These are phyloP conservation scores for Empidonax alnorum DNA, from an alignment of 2,113 vertebrate genomes.

Conservation along the genomic window DNA sequence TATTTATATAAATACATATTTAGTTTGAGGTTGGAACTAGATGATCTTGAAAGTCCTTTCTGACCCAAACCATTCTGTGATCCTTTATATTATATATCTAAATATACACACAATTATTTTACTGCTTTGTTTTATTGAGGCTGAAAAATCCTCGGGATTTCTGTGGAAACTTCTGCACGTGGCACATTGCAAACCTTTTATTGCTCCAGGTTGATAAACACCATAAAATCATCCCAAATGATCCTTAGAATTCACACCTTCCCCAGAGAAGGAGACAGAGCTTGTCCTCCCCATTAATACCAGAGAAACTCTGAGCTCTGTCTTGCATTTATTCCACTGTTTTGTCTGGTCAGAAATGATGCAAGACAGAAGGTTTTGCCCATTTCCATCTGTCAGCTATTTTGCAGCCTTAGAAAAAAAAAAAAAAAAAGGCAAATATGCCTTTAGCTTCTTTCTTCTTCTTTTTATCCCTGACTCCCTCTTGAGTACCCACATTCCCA, in stretches of 20 bases:
- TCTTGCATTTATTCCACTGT: background rate
- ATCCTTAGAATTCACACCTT: background rate
- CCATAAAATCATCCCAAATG: background rate
- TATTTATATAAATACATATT: background rate
- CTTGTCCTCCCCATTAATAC: background rate
- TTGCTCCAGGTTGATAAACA: background rate
- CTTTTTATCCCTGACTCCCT: background rate
- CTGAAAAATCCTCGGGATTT: background rate
- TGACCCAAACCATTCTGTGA: background rate
- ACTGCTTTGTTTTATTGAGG: background rate
- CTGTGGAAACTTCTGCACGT: background rate
- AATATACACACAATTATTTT: background rate
- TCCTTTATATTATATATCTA: background rate
- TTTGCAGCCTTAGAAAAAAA: background rate
- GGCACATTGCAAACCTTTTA: background rate
- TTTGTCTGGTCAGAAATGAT: background rate
- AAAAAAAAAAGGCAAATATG: background rate
- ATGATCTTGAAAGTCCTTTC: background rate
- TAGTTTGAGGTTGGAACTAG: background rate
- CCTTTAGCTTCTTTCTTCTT: background rate
- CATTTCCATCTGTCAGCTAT: background rate
- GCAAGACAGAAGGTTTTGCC: background rate
- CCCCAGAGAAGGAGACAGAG: fast-evolving
- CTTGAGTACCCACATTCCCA: background rate
- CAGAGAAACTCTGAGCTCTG: background rate